Conservation (phyloP, 2,797 vertebrate species). For the Microhierax caerulescens region DNA sequence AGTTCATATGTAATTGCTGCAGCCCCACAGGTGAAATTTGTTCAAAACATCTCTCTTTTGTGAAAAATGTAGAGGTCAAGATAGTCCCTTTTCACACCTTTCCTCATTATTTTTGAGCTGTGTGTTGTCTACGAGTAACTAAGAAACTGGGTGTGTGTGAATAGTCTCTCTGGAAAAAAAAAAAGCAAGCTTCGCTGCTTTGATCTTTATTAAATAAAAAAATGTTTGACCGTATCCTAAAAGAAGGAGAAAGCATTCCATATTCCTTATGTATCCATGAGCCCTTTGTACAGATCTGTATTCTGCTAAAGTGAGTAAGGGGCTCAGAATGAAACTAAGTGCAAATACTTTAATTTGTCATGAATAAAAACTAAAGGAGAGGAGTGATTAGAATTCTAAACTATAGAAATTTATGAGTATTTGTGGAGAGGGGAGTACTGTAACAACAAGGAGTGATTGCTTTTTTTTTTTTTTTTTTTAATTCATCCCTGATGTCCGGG, state of each 20-base stretch:
- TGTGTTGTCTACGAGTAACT: not conserved
- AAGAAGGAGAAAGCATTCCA: not conserved
- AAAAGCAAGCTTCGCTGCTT: not conserved
- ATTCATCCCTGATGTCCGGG: not conserved
- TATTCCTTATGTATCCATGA: not conserved
- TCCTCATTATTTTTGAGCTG: not conserved
- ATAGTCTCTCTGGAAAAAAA: not conserved
- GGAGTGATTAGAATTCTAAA: not conserved
- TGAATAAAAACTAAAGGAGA: not conserved
- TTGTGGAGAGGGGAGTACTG: not conserved
- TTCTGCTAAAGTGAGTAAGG: not conserved
- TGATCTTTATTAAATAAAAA: not conserved
- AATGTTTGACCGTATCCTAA: not conserved
- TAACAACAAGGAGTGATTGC: not conserved
- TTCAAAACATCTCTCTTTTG: not conserved
- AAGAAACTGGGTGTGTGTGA: not conserved
- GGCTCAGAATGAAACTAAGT: not conserved
- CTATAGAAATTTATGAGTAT: not conserved
- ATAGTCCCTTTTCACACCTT: not conserved
- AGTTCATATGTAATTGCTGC: not conserved
- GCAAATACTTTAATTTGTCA: not conserved
- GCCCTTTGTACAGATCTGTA: not conserved
- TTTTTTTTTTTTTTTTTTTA: not conserved
- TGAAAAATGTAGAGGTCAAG: slow-evolving; percentile 18
- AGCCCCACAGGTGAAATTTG: not conserved